Evolutionary conservation across 2,888 invertebrate species (phyloP).

Genomic region (Andrena fulva): DNA sequence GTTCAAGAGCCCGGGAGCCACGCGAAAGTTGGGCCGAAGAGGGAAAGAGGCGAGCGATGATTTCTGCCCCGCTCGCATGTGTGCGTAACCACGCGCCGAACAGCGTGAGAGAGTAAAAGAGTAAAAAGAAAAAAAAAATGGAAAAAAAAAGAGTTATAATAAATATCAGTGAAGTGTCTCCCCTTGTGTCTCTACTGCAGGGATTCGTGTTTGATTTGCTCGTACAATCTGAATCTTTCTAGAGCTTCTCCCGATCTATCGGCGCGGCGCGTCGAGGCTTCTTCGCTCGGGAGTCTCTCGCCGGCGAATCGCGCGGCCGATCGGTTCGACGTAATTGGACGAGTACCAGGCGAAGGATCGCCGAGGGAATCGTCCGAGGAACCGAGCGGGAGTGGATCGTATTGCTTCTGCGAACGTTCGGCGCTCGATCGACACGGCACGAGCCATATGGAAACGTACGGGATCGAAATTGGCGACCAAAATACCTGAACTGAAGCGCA

Average conservation of each 20-base stretch:
- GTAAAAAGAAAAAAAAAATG: neutral
- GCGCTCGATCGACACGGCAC: neutral
- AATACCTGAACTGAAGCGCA: conserved; percentile 15
- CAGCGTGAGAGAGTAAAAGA: conserved; percentile 7
- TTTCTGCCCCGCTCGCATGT: conserved; percentile 10
- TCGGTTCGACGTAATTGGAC: conserved; percentile 47
- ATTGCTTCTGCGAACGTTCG: neutral
- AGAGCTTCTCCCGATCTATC: conserved; percentile 49
- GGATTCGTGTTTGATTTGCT: conserved; percentile 60
- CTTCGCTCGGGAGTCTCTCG: conserved; percentile 37
- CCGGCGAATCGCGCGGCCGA: conserved; percentile 28
- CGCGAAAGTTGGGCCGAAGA: neutral
- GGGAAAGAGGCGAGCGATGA: conserved; percentile 11
- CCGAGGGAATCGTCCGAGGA: neutral
- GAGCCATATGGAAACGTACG: neutral
- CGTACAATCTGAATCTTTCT: conserved; percentile 64
- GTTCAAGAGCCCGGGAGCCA: conserved; percentile 1
- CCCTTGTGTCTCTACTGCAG: conserved; percentile 29
- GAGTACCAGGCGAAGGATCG: conserved; percentile 23
- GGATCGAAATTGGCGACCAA: conserved; percentile 37
- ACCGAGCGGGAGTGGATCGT: neutral
- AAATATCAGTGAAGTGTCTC: conserved; percentile 40
- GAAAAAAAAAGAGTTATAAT: conserved; percentile 11
- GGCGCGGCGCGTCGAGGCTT: conserved; percentile 37
- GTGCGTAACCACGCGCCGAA: conserved; percentile 6